Evolutionary conservation across 2,888 invertebrate genomes (phyloP).

Genomic region (Epiblema foenella): DNA sequence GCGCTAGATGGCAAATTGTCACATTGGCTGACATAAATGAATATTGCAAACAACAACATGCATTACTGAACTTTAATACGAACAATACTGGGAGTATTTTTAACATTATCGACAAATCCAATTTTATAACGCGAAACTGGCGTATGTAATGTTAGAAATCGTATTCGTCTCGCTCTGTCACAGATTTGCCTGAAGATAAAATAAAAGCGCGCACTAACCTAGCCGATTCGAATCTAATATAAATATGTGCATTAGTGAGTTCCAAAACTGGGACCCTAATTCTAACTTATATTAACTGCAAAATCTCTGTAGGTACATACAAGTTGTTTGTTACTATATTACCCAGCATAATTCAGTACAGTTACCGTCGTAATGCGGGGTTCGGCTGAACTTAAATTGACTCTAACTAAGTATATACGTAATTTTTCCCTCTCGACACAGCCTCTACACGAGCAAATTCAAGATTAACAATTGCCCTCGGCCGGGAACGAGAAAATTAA

Average conservation of each 20-base stretch:
- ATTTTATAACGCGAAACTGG: not conserved
- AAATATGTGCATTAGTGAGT: not conserved
- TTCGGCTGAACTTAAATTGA: conserved; percentile 52
- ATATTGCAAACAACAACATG: too few relatives aligned
- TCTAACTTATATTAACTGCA: too few relatives aligned
- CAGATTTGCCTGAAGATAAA: not conserved
- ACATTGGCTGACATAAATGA: conserved; percentile 8
- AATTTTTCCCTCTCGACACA: conserved; percentile 61
- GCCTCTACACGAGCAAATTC: conserved; percentile 65
- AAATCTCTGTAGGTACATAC: too few relatives aligned
- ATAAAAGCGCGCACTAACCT: not conserved
- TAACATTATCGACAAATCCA: not conserved
- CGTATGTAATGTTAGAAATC: not conserved
- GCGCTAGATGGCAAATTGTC: conserved; percentile 36
- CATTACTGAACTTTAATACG: not conserved
- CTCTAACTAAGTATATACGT: conserved; percentile 58
- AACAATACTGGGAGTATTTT: not conserved
- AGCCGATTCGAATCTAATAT: not conserved
- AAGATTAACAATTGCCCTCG: conserved; percentile 81
- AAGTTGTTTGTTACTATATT: not conserved
- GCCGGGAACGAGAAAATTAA: conserved; percentile 79
- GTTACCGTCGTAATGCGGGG: not conserved
- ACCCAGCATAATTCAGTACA: not conserved
- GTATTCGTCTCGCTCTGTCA: not conserved
- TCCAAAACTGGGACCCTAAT: not conserved